Evolutionary conservation across 2,797 vertebrate species (phyloP), one percentile per base, ranked within the genome.

Genomic region (Phalloptychus januarius): DNA sequence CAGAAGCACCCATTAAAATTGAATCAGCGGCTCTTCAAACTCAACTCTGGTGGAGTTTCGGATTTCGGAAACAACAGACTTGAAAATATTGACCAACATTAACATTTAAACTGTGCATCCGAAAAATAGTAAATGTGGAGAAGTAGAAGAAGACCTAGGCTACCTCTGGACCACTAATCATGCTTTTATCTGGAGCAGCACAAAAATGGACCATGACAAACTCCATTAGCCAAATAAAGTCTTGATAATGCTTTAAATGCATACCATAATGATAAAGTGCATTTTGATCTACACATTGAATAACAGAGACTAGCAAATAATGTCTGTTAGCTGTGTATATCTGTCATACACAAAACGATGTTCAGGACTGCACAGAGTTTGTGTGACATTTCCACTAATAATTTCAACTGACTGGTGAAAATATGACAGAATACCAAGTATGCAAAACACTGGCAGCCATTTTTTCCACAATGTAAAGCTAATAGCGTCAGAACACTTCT

Each of bases 81-180:
- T 40, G 13, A 8, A 79, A 70, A 58, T 18, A 58, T 58, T 75
- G 54, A 80, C 45, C 33, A 11, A n/a, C 33, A 28, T 72, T 6
- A 16, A 40, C 11, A 31, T 58, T 42, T 48, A 52, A 52, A 2
- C 48, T 67, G 25, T 31, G 42, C 31, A 33, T 48, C 50, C 45
- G 74, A 61, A 76, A 75, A 71, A 80, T 58, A 78, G 76, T 69
- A 72, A 63, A 69, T 78, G 65, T 85, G 67, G 85, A 77, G 86
- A 85, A 88, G 71, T 78, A 79, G 71, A 86, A 18, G 74, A 69
- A 67, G 79, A 54, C n/a, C 50, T 7, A 15, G 94, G 94, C 95
- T 94, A 93, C n/a, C n/a, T 16, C 28, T 31, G 50, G 70, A 78
- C 85, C 89, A 93, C 90, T 93, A 94, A 94, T 94, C 91, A 93